Conservation (phyloP, 2,888 invertebrate genomes). For the Tinea trinotella region DNA sequence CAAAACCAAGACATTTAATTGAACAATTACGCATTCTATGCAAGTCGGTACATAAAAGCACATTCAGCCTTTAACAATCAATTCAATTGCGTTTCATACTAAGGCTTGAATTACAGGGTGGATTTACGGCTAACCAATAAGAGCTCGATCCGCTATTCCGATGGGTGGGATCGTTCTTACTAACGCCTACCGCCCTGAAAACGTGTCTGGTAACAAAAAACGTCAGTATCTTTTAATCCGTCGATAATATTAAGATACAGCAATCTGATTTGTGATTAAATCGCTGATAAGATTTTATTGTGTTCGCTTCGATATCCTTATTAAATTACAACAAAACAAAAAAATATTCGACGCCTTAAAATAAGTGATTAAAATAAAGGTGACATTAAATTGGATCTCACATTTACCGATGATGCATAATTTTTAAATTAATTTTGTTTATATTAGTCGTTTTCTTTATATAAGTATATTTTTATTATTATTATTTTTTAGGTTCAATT, state of each 20-base stretch:
- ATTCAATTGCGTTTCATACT: constrained; percentile 53
- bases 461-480: no score
- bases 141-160: constrained; percentile 30
- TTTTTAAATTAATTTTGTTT: no score
- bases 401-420: no score
- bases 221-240: constrained; percentile 10
- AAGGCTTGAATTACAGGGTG: constrained; percentile 26
- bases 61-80: constrained; percentile 41
- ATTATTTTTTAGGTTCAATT: no score
- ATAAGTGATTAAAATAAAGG: neutral
- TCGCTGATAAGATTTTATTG: neutral
- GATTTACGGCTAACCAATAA: constrained; percentile 48
- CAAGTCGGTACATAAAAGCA: constrained; percentile 37
- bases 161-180: constrained; percentile 34
- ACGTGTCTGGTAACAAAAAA: neutral
- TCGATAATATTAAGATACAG: neutral
- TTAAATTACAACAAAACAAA: neutral
- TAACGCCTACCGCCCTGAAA: constrained; percentile 47
- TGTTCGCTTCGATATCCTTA: neutral
- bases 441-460: no score
- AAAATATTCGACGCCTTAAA: neutral
- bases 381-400: no score
- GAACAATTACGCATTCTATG: constrained; percentile 40
- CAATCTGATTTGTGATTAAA: neutral
- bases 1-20: constrained; percentile 31